Conservation (phyloP, 2,888 invertebrate species). For the Drosophila histrio region DNA sequence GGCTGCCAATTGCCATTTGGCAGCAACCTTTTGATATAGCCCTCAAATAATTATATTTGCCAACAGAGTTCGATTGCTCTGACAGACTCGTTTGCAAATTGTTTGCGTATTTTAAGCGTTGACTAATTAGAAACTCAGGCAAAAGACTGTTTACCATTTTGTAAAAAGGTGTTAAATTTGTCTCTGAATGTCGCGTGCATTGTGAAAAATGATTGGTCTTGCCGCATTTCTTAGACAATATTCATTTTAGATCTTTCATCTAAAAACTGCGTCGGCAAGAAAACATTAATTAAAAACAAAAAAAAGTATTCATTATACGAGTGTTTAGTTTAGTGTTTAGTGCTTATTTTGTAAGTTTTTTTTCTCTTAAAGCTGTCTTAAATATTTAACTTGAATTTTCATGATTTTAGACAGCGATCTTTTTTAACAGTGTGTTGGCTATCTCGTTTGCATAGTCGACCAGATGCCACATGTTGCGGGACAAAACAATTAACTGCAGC, state of each 20-base stretch:
- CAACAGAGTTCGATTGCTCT: neutral
- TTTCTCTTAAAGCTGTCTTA: too few species aligned
- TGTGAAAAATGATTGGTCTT: too few species aligned
- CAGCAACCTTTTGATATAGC: neutral
- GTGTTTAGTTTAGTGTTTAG: too few species aligned
- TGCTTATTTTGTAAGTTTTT: too few species aligned
- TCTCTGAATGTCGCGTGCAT: neutral
- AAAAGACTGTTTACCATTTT: neutral
- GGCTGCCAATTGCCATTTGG: conserved; percentile 6
- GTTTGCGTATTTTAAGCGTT: neutral
- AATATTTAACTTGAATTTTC: too few species aligned
- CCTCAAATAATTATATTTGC: neutral
- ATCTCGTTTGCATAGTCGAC: neutral
- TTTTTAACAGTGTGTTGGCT: too few species aligned
- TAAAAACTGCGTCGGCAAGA: too few species aligned
- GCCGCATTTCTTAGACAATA: too few species aligned
- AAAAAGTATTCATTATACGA: too few species aligned
- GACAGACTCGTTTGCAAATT: neutral
- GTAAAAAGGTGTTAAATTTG: conserved; percentile 24
- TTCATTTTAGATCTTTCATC: too few species aligned
- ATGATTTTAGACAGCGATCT: too few species aligned
- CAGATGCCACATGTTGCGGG: neutral
- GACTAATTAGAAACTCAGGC: conserved; percentile 12
- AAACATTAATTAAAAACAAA: too few species aligned
- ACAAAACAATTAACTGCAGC: conserved; percentile 55